Percentiles rank a stretch among this genome's conserved stretches.
Conservation (phyloP, 2,113 vertebrate species). For the Vulpes lagopus region DNA sequence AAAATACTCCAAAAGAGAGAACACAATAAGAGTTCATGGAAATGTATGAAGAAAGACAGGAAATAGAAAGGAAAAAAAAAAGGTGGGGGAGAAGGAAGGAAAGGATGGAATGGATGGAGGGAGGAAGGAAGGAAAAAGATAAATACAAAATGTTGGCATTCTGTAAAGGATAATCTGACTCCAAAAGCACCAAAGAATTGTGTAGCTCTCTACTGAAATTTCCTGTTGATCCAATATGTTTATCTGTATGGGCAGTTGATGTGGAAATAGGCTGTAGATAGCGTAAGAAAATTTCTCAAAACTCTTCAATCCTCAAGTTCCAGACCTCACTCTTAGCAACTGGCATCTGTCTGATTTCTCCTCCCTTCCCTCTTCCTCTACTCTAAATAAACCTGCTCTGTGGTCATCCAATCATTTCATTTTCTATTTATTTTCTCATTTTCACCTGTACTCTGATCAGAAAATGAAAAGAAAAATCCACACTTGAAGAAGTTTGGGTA, state of each 20-base stretch:
- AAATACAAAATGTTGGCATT: background rate
- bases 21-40: background rate
- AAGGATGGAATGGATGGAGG: background rate
- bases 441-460: background rate
- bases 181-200: background rate
- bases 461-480: background rate
- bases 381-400: background rate
- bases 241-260: background rate
- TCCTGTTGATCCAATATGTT: background rate
- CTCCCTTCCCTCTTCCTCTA: background rate
- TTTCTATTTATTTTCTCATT: background rate
- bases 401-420: background rate
- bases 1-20: background rate
- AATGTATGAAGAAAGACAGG: background rate
- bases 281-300: background rate
- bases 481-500: background rate
- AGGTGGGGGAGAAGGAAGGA: too few species aligned
- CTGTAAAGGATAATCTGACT: background rate
- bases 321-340: background rate
- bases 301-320: background rate
- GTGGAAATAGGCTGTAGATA: background rate
- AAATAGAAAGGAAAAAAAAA: background rate
- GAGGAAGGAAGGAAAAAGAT: background rate
- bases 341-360: background rate
- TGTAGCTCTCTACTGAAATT: background rate